Percentiles rank a stretch among this genome's conserved stretches.
Conservation (phyloP, 2,797 vertebrate genomes). For the Hypotaenidia philippensis region DNA sequence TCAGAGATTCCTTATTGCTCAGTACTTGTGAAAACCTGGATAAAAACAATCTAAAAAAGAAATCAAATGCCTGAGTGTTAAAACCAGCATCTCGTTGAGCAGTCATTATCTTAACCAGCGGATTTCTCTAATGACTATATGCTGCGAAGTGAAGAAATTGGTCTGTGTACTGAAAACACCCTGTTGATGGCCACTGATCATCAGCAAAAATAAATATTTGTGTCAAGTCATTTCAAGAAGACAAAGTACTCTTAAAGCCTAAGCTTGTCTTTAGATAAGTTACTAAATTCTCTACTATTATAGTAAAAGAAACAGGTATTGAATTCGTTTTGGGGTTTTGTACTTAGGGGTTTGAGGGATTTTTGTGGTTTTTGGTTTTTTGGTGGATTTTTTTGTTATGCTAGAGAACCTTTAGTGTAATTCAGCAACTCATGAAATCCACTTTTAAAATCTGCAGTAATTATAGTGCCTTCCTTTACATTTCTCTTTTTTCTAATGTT, state of each 20-base stretch:
- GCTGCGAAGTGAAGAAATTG: not conserved
- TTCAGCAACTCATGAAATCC: not conserved
- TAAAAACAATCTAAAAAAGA: not conserved
- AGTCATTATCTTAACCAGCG: not conserved
- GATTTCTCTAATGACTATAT: not conserved
- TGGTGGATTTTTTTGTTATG: not conserved
- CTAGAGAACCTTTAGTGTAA: not conserved
- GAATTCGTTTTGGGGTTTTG: not conserved
- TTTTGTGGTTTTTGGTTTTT: not conserved
- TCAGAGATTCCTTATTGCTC: not conserved
- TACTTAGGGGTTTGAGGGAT: not conserved
- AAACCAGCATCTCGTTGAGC: not conserved
- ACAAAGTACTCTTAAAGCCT: not conserved
- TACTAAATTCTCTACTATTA: not conserved
- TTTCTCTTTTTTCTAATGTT: not conserved
- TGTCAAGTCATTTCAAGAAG: not conserved
- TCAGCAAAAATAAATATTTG: not conserved
- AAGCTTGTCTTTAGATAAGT: not conserved
- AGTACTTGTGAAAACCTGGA: not conserved
- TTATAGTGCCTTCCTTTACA: not conserved
- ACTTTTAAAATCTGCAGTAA: not conserved
- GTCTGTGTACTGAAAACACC: not conserved
- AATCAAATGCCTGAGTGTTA: not conserved
- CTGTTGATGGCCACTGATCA: not conserved
- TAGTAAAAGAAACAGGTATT: not conserved